Conservation (phyloP, 2,113 vertebrate genomes). For the Telmatochromis bifrenatus region DNA sequence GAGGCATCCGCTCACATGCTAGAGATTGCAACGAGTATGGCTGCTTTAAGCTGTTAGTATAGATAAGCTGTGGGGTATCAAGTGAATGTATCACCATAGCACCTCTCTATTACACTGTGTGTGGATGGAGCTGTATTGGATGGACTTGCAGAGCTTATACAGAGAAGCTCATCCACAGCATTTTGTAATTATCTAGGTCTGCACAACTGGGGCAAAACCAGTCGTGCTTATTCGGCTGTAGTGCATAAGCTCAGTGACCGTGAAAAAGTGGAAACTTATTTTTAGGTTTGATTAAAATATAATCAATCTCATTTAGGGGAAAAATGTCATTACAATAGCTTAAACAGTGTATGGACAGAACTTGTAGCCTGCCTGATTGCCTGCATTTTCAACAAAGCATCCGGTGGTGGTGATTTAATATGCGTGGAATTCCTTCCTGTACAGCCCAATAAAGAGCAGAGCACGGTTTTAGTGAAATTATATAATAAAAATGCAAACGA, state of each 20-base stretch:
- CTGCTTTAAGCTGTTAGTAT: constrained; percentile 24
- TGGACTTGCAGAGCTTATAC: not conserved
- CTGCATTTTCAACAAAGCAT: not conserved
- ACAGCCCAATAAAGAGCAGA: not conserved
- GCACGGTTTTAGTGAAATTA: not conserved
- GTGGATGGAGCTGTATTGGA: not conserved
- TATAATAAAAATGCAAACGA: not conserved
- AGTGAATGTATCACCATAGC: not conserved
- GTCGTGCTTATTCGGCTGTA: not conserved
- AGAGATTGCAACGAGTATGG: constrained; percentile 27
- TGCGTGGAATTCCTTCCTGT: not conserved
- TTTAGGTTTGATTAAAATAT: not conserved
- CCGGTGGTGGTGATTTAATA: not conserved
- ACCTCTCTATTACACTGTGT: not conserved
- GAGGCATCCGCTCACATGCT: constrained; percentile 35
- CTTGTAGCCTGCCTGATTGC: not conserved
- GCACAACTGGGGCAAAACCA: not conserved
- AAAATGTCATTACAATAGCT: not conserved
- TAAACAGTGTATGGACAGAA: not conserved
- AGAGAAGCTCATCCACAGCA: not conserved
- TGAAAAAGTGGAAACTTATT: not conserved
- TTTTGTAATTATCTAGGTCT: not conserved
- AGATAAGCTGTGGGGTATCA: constrained; percentile 19
- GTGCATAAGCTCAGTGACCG: not conserved
- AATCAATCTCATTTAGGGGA: not conserved